These are phyloP conservation scores for Chrysolina americana DNA, from an alignment of 2,888 invertebrate genomes.

Conservation along the genomic window DNA sequence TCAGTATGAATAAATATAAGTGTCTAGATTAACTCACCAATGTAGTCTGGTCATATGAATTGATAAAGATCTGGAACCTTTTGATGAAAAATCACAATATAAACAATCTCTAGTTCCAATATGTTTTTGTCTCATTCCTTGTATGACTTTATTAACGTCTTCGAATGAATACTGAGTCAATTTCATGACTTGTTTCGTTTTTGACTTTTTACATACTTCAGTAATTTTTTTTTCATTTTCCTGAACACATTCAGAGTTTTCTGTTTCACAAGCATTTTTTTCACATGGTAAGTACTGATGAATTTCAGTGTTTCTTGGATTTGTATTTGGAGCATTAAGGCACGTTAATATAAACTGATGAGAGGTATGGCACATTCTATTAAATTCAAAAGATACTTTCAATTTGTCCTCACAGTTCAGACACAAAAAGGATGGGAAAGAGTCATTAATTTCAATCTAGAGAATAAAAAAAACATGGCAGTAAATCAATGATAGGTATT, in stretches of 20 bases:
- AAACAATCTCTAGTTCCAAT: slow-evolving; percentile 45
- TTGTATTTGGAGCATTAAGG: not conserved
- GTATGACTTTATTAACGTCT: not conserved
- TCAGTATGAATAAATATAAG: too few relatives aligned
- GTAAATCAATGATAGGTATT: not conserved
- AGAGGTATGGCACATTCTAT: slow-evolving; percentile 56
- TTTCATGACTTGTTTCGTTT: not conserved
- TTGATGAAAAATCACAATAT: slow-evolving; percentile 49
- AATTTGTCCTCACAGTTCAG: slow-evolving; percentile 52
- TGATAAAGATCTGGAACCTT: slow-evolving; percentile 57
- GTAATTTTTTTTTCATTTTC: not conserved
- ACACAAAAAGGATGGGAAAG: slow-evolving; percentile 31
- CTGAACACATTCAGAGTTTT: not conserved
- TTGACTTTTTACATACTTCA: not conserved
- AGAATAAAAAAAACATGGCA: slow-evolving; percentile 10
- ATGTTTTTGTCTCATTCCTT: not conserved
- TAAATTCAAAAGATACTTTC: slow-evolving; percentile 56
- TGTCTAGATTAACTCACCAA: slow-evolving; percentile 54
- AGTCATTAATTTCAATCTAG: slow-evolving; percentile 21
- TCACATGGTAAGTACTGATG: not conserved
- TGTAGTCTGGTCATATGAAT: slow-evolving; percentile 62
- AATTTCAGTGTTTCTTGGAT: not conserved
- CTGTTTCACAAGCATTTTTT: not conserved
- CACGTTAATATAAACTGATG: slow-evolving; percentile 35
- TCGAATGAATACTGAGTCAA: not conserved